phyloP scores from a whole-genome alignment of 2,888 invertebrate species.

The Linnaemya vulpina region DNA sequence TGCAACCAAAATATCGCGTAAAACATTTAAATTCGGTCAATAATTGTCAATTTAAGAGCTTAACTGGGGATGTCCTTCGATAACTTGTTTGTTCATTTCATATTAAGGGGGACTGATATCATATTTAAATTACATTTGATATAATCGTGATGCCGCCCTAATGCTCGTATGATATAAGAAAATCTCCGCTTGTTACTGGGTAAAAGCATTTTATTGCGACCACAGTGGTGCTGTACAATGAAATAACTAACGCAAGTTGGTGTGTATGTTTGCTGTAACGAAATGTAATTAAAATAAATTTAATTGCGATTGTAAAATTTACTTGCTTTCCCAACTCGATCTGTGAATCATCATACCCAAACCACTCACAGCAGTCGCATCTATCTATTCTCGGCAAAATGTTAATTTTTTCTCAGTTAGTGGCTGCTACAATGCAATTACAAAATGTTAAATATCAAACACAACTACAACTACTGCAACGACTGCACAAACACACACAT shows the following conservation, averaged over 20 bases:
- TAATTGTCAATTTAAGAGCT: too few relatives aligned
- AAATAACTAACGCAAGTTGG: background rate
- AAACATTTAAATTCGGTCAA: too few relatives aligned
- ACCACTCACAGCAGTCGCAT: background rate
- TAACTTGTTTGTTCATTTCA: too few relatives aligned
- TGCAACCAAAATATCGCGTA: too few relatives aligned
- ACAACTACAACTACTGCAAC: constrained; percentile 1
- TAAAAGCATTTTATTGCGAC: constrained; percentile 56
- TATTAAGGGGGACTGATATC: too few relatives aligned
- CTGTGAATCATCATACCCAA: constrained; percentile 22
- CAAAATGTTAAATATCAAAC: constrained; percentile 60
- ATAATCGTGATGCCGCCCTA: too few relatives aligned
- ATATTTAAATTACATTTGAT: too few relatives aligned
- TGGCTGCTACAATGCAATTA: constrained; percentile 59
- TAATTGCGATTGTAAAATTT: constrained; percentile 64
- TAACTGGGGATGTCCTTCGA: too few relatives aligned
- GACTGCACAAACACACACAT: background rate
- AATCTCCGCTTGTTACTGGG: constrained; percentile 25
- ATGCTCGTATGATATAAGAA: background rate
- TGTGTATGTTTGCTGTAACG: constrained; percentile 28
- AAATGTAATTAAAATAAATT: constrained; percentile 66
- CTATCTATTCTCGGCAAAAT: background rate
- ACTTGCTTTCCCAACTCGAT: constrained; percentile 48
- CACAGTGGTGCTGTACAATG: constrained; percentile 38
- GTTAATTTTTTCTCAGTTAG: constrained; percentile 23